Percentiles rank a stretch among this genome's conserved stretches.
Conservation (phyloP, 2,888 invertebrate species). For the Microplitis deprimator region DNA sequence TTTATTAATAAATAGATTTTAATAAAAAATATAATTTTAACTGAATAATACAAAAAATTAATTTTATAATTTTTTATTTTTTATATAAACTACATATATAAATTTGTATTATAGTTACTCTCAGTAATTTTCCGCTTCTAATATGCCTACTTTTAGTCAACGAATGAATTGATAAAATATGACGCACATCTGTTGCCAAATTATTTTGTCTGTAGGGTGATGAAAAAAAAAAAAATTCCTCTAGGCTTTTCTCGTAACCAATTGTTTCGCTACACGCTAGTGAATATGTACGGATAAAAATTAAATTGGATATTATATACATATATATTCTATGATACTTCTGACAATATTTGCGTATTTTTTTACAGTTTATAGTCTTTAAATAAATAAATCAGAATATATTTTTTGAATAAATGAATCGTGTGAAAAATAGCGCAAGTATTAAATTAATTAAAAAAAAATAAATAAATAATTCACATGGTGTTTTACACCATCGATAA, state of each 20-base stretch:
- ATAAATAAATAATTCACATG: neutral
- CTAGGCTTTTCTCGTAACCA: constrained; percentile 29
- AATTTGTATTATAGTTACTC: neutral
- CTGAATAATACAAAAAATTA: no score
- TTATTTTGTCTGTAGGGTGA: constrained; percentile 70
- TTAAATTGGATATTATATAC: neutral
- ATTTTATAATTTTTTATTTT: no score
- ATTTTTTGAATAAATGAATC: neutral
- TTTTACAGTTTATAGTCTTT: neutral
- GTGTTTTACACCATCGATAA: neutral
- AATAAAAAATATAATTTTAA: no score
- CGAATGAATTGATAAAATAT: constrained; percentile 67
- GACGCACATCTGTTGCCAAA: constrained; percentile 71
- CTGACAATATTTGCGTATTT: neutral
- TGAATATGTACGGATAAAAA: neutral
- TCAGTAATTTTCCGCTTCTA: neutral
- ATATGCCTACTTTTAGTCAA: constrained; percentile 60
- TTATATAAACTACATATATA: neutral
- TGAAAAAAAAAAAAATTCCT: constrained; percentile 69
- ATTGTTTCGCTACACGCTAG: neutral
- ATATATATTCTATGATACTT: neutral
- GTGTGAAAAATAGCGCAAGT: neutral
- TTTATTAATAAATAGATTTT: no score
- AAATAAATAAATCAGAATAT: neutral
- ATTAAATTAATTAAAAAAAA: neutral